A percentile compares a stretch with the other conserved stretches of the same genome.
Evolutionary conservation across 1,140 invertebrate genomes (phyloP).

Genomic region (Danaus melanippus): DNA sequence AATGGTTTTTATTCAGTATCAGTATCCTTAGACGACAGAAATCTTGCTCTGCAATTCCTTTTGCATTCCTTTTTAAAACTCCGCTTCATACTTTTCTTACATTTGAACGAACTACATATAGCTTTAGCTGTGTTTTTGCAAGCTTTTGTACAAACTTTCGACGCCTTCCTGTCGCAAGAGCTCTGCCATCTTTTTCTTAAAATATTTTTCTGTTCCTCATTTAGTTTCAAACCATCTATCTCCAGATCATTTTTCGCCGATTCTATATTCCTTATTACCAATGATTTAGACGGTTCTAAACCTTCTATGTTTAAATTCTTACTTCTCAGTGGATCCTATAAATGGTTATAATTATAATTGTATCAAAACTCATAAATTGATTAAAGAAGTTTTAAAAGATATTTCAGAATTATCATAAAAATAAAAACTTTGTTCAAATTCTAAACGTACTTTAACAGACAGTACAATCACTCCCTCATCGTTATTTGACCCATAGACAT

Average conservation of each 20-base stretch:
- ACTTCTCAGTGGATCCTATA: no score
- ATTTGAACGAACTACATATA: conserved; percentile 24
- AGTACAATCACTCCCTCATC: no score
- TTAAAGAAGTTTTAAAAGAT: no score
- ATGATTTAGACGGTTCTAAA: no score
- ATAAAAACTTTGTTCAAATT: no score
- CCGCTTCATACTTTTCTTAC: conserved; percentile 28
- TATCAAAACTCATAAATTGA: no score
- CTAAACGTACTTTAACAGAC: no score
- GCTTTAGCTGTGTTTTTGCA: conserved; percentile 26
- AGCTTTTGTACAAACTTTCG: conserved; percentile 32
- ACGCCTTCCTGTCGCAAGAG: conserved; percentile 28
- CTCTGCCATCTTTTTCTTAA: conserved; percentile 26
- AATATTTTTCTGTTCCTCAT: conserved; percentile 15
- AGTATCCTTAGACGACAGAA: conserved; percentile 8
- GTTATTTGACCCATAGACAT: no score
- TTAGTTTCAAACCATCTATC: conserved; percentile 20
- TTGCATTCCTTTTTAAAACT: conserved; percentile 34
- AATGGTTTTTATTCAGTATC: neutral
- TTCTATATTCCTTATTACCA: no score
- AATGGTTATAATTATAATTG: no score
- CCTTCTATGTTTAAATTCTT: no score
- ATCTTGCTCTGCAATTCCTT: conserved; percentile 26
- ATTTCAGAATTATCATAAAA: no score
- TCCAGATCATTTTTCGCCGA: neutral